Conservation (phyloP, 92 coral and sea anemone genomes). For the Palythoa grandis region DNA sequence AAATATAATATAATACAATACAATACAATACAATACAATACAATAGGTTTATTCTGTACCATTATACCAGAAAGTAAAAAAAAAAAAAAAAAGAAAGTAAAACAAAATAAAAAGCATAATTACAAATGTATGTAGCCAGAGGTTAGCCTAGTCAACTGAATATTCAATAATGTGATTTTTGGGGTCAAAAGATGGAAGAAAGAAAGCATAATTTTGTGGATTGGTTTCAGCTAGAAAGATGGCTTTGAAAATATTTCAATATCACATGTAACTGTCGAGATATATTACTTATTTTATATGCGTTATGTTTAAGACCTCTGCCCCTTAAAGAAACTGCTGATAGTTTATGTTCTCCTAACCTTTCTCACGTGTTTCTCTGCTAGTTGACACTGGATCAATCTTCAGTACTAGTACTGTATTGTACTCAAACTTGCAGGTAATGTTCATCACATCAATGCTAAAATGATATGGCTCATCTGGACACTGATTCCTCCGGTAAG, state of each 20-base stretch:
- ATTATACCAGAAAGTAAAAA: too few species aligned
- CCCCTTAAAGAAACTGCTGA: neutral
- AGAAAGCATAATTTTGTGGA: too few species aligned
- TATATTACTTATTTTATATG: neutral
- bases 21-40: too few species aligned
- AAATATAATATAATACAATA: too few species aligned
- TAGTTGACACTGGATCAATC: slow-evolving; percentile 46
- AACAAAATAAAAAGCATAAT: too few species aligned
- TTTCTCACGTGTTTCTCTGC: slow-evolving; percentile 14
- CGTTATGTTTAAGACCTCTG: neutral
- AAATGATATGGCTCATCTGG: slow-evolving; percentile 56
- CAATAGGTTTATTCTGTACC: too few species aligned
- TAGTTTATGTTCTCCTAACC: neutral
- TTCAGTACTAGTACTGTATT: slow-evolving; percentile 47
- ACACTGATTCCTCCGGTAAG: slow-evolving; percentile 64
- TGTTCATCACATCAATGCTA: slow-evolving; percentile 64
- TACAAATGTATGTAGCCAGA: too few species aligned
- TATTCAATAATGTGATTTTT: too few species aligned
- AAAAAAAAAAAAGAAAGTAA: too few species aligned
- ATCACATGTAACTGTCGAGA: neutral
- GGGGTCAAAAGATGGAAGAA: too few species aligned
- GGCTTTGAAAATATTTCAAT: neutral
- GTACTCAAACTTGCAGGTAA: slow-evolving; percentile 61
- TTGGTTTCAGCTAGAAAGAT: too few species aligned
- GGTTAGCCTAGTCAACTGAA: too few species aligned